Evolutionary conservation across 2,797 vertebrate species (phyloP).

Genomic region (Myotis planiceps): DNA sequence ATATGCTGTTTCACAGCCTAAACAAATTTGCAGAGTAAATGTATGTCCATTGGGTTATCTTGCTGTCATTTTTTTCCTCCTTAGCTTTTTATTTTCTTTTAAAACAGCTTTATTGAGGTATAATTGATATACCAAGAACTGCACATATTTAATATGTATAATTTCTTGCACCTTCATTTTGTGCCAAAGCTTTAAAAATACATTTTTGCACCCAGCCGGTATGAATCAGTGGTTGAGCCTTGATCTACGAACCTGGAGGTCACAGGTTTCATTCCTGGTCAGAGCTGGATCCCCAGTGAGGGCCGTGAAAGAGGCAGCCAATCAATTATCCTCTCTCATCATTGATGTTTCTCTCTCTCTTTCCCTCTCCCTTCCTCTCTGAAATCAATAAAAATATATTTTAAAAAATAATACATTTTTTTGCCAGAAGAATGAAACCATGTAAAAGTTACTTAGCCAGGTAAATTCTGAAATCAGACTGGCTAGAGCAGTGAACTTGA

Average conservation of each 20-base stretch:
- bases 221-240: too few species aligned
- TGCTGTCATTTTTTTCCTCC: background rate
- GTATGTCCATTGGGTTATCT: background rate
- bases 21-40: background rate
- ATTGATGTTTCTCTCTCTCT: too few species aligned
- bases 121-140: background rate
- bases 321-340: too few species aligned
- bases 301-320: too few species aligned
- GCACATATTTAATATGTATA: background rate
- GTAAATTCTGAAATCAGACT: constrained; percentile 65
- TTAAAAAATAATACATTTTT: background rate
- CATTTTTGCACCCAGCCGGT: too few species aligned
- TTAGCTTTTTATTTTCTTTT: background rate
- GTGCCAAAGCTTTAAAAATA: background rate
- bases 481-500: constrained; percentile 64
- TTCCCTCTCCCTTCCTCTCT: too few species aligned
- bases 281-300: too few species aligned
- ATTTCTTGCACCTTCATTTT: background rate
- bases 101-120: background rate
- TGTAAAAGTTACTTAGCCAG: constrained; percentile 35
- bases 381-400: too few species aligned
- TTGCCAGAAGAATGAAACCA: constrained; percentile 49
- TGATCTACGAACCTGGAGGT: too few species aligned
- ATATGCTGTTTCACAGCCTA: background rate
- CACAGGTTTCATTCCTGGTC: too few species aligned